Base-by-base conservation (phyloP, 2,888 invertebrate species). In the Drosophila borborema region DNA sequence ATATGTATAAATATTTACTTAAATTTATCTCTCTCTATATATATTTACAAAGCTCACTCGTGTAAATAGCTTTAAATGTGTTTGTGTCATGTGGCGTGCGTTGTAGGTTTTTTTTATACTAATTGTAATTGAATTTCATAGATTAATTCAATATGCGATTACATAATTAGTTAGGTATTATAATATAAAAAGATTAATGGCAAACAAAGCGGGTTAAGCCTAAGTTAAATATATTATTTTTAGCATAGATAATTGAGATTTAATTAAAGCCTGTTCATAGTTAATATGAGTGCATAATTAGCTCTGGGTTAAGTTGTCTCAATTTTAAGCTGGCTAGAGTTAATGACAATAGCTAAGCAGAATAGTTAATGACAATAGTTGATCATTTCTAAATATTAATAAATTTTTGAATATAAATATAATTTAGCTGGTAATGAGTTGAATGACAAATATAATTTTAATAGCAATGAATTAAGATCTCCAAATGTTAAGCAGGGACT, bases 61-160 rank as follows among this genome's bases (percentile, higher is more conserved):
- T 69, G 60, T 54, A 60, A 60, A 69, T 54, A 48, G 28, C 46
- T 49, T 46, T 61, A 2, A 38, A 58, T 54, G 53, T 54, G 48
- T 60, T 40, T 54, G 41, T 54, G 54, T 41, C 34, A 48, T 48
- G 48, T 48, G 46, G 20, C 48, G 10, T 66, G 28, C 51, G 46
- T 48, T 53, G n/a, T 28, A 23, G 14, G 12, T 18, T 31, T 10
- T 18, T 31, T 10, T 31, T n/a, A n/a, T n/a, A 6, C n/a, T 10
- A 31, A 49, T 49, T 49, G n/a, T 31, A 34, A 34, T 12, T 12
- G 9, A 34, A 34, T 49, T 34, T 18, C 1, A 49, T 2, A 49
- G 28, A n/a, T 31, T 31, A 18, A 12, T 31, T 31, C 8, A 31
- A 9, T 31, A 28, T 31, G 16, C 2, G 14, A 5, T 55, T 41